Conservation (phyloP, 2,888 invertebrate species). For the Ommatoiulus sabulosus region DNA sequence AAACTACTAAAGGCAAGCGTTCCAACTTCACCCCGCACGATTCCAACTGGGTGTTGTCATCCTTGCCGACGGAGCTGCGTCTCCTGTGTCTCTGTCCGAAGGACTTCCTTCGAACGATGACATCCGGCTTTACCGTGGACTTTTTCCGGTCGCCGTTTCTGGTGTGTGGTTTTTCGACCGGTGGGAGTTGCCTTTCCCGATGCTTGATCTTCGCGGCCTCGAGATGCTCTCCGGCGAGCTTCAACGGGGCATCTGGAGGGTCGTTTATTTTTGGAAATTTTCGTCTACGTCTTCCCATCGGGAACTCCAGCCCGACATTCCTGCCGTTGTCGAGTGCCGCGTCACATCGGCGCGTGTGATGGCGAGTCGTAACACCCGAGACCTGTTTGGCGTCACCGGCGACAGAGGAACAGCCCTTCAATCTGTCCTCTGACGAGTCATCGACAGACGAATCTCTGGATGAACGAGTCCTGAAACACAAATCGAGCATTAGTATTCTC, state of each 20-base stretch:
- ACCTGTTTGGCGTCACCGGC: not conserved
- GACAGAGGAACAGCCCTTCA: not conserved
- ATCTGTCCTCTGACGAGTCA: not conserved
- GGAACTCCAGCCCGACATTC: slow-evolving; percentile 14
- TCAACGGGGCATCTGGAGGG: not conserved
- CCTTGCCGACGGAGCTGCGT: not conserved
- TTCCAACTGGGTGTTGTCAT: not conserved
- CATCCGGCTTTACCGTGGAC: not conserved
- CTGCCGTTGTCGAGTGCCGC: not conserved
- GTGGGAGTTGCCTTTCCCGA: not conserved
- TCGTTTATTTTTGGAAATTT: not conserved
- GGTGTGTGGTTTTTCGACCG: not conserved
- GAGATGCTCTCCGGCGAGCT: not conserved
- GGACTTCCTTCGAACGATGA: not conserved
- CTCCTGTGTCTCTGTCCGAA: not conserved
- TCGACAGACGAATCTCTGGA: slow-evolving; percentile 39
- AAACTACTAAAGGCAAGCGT: not conserved
- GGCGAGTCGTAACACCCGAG: not conserved
- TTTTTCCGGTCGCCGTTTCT: not conserved
- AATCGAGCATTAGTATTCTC: not conserved
- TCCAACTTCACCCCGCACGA: not conserved
- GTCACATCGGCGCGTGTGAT: slow-evolving; percentile 4
- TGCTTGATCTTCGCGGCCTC: not conserved
- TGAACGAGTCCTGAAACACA: slow-evolving; percentile 42
- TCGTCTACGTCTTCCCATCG: slow-evolving; percentile 37